Percentiles rank a stretch among this genome's conserved stretches.
Evolutionary conservation across 2,113 vertebrate species (phyloP).

Genomic region (Tachysurus vachellii): DNA sequence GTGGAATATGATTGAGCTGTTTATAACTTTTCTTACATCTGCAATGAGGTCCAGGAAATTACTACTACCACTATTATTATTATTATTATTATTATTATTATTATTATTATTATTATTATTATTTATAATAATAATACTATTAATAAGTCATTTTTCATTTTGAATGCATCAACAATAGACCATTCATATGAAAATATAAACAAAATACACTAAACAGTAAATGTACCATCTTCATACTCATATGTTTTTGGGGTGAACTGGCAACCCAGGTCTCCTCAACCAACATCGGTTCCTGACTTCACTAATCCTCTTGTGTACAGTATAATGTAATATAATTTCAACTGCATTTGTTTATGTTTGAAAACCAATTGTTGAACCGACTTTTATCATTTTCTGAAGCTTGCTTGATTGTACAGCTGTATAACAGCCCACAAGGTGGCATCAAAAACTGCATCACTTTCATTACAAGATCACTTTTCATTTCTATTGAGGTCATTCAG

Average conservation of each 20-base stretch:
- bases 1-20: not conserved
- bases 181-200: not conserved
- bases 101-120: not conserved
- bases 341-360: not conserved
- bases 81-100: not conserved
- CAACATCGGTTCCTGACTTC: not conserved
- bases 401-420: not conserved
- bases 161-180: not conserved
- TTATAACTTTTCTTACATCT: not conserved
- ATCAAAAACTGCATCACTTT: not conserved
- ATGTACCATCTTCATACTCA: not conserved
- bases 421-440: constrained; percentile 14
- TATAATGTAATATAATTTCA: not conserved
- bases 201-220: not conserved
- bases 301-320: not conserved
- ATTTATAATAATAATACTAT: not conserved
- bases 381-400: not conserved
- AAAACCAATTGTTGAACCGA: not conserved
- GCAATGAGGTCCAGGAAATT: not conserved
- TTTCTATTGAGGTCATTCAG: not conserved
- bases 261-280: not conserved
- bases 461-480: not conserved
- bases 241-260: not conserved
- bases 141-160: not conserved
- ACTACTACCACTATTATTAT: not conserved